Evolutionary conservation across 2,113 vertebrate species (phyloP).

Genomic region (Nycticorax nycticorax): DNA sequence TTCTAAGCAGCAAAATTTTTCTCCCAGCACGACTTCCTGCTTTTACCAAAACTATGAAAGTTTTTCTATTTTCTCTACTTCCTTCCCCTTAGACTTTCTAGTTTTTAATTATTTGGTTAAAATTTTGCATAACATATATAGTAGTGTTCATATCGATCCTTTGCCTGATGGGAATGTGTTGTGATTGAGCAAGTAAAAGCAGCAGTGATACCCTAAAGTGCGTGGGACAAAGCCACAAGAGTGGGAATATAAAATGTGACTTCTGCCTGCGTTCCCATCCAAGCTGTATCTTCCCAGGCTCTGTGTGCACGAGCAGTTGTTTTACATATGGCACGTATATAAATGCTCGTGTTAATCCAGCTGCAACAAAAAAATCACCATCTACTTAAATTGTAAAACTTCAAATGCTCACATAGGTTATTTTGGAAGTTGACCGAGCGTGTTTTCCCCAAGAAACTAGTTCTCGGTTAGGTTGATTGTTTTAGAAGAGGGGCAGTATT

Average conservation of each 20-base stretch:
- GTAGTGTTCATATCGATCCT: not conserved
- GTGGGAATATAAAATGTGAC: not conserved
- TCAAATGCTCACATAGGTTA: not conserved
- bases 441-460: not conserved
- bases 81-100: not conserved
- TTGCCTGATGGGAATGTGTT: not conserved
- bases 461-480: not conserved
- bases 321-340: not conserved
- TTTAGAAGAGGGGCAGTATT: not conserved
- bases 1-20: not conserved
- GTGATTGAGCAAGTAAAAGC: not conserved
- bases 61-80: not conserved
- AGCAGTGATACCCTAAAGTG: not conserved
- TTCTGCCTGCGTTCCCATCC: fast-evolving
- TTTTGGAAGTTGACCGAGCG: not conserved
- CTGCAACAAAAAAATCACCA: not conserved
- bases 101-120: not conserved
- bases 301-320: not conserved
- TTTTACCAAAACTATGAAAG: not conserved
- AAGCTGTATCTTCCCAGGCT: fast-evolving
- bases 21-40: not conserved
- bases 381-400: not conserved
- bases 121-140: not conserved
- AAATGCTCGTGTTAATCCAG: not conserved
- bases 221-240: not conserved